These are phyloP conservation scores for Chelon auratus DNA, from an alignment of 2,797 vertebrate species.

Conservation along the genomic window DNA sequence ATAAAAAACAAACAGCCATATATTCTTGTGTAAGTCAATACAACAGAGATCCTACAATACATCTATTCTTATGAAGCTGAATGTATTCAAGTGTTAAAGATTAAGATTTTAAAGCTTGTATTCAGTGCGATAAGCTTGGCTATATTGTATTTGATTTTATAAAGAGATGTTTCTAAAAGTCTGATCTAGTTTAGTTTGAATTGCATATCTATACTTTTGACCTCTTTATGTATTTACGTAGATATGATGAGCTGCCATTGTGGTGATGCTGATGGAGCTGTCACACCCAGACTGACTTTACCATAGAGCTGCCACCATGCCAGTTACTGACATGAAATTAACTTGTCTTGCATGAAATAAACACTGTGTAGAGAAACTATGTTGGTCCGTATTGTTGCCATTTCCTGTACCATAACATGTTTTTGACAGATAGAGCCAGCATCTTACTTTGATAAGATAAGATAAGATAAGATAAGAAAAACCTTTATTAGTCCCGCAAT, in stretches of 20 bases:
- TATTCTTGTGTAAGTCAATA: not conserved
- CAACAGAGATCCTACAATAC: no score
- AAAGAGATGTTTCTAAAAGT: not conserved
- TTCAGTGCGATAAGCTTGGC: not conserved
- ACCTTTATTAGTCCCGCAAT: no score
- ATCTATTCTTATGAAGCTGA: not conserved
- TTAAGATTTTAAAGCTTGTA: not conserved
- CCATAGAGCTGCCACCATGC: conserved; percentile 15
- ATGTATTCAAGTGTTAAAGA: not conserved
- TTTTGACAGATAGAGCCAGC: not conserved
- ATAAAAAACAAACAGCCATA: not conserved
- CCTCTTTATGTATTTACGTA: conserved; percentile 46
- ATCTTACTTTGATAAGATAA: no score
- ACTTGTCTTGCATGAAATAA: conserved; percentile 71
- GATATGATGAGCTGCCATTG: conserved; percentile 70
- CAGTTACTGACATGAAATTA: conserved; percentile 28
- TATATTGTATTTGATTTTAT: not conserved
- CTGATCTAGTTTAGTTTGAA: not conserved
- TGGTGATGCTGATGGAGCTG: conserved; percentile 64
- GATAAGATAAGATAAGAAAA: no score
- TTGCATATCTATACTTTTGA: conserved; percentile 8
- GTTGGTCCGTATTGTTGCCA: conserved; percentile 24
- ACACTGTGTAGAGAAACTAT: conserved; percentile 35
- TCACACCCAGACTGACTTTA: conserved; percentile 7
- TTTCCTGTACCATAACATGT: not conserved